Conservation (phyloP, 92 coral and sea anemone genomes). For the Zoanthus solanderi region DNA sequence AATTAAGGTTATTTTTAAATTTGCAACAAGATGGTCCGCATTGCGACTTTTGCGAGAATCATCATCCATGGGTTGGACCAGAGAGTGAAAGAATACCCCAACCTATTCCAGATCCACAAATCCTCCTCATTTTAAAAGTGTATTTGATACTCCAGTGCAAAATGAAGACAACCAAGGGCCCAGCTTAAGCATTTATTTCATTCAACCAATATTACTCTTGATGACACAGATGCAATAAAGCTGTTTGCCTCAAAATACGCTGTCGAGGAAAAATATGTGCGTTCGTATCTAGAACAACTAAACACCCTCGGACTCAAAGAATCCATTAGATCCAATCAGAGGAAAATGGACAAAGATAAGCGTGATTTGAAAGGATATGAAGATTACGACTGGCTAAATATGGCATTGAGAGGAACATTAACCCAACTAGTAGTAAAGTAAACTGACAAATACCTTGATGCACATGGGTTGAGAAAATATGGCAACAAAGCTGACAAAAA, state of each 20-base stretch:
- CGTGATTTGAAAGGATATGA: conserved; percentile 55
- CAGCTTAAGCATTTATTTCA: conserved; percentile 27
- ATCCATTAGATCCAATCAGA: conserved; percentile 46
- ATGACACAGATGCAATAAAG: conserved; percentile 8
- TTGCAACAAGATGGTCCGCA: too few relatives aligned
- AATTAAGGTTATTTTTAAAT: too few relatives aligned
- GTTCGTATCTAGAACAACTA: conserved; percentile 46
- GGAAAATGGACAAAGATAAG: conserved; percentile 47
- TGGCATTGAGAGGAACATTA: conserved; percentile 63
- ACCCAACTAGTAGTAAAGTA: conserved; percentile 53
- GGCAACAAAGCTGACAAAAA: conserved; percentile 46
- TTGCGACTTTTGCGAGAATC: conserved; percentile 49
- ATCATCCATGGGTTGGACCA: conserved; percentile 54
- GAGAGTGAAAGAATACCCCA: conserved; percentile 52
- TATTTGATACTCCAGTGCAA: conserved; percentile 37
- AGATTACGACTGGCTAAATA: conserved; percentile 72
- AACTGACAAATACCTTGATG: conserved; percentile 64
- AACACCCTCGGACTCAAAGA: conserved; percentile 46
- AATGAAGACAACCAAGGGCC: conserved; percentile 53
- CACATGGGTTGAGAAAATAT: conserved; percentile 40
- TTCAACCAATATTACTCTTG: background rate
- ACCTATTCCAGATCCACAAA: conserved; percentile 49
- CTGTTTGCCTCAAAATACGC: conserved; percentile 15
- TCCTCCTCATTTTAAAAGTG: conserved; percentile 31
- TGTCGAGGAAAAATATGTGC: conserved; percentile 41